These are phyloP conservation scores for Cephus pulcher DNA, from an alignment of 2,888 invertebrate genomes.

Conservation along the genomic window DNA sequence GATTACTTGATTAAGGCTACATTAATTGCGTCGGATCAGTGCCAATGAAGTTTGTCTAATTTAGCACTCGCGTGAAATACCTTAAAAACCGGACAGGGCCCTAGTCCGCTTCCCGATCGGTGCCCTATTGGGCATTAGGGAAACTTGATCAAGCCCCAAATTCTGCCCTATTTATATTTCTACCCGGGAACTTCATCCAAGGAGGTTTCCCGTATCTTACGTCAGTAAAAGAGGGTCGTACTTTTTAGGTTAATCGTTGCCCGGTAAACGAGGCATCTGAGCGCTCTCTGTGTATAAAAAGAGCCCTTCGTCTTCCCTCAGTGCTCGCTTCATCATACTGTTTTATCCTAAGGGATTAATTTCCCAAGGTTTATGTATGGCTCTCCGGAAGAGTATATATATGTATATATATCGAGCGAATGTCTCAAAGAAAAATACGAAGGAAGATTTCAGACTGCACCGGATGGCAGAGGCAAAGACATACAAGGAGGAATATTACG, in stretches of 20 bases:
- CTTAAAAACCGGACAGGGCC: no score
- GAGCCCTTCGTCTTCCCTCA: constrained; percentile 15
- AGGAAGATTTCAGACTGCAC: not conserved
- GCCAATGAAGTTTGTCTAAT: no score
- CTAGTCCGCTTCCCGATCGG: no score
- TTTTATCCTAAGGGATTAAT: constrained; percentile 53
- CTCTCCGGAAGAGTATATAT: constrained; percentile 12
- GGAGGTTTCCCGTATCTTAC: not conserved
- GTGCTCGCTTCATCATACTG: constrained; percentile 41
- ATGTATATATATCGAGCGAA: not conserved
- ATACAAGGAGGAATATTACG: constrained; percentile 15
- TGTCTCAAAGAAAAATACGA: not conserved
- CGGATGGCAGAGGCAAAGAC: not conserved
- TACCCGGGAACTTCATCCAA: not conserved
- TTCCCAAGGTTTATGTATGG: constrained; percentile 48
- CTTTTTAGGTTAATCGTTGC: constrained; percentile 56
- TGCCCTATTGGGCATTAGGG: no score
- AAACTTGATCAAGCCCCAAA: no score
- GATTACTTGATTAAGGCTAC: no score
- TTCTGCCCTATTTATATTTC: no score
- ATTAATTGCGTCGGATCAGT: no score
- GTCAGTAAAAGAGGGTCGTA: constrained; percentile 27
- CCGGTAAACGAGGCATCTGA: constrained; percentile 50
- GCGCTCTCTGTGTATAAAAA: constrained; percentile 40
- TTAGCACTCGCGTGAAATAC: no score